Conservation (phyloP, 2,888 invertebrate species). For the Lithodes maja region DNA sequence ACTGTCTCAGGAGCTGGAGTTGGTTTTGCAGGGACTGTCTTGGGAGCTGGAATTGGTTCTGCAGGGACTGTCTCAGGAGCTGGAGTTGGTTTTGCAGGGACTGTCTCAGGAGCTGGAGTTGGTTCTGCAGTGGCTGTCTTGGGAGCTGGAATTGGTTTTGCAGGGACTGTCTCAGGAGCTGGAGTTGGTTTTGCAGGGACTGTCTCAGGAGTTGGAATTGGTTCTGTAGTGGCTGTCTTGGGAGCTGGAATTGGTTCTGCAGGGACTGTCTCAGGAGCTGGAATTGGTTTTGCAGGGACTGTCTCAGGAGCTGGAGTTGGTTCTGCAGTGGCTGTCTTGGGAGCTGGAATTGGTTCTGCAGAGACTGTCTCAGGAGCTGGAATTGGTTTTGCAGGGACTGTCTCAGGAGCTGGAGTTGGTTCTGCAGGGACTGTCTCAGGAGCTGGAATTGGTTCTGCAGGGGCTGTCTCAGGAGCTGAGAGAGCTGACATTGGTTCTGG, state of each 20-base stretch:
- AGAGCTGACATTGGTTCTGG: background rate
- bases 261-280: background rate
- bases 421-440: background rate
- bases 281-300: background rate
- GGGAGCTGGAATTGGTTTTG: background rate
- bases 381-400: background rate
- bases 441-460: background rate
- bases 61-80: background rate
- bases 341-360: background rate
- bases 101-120: background rate
- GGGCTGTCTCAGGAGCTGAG: background rate
- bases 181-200: background rate
- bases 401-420: background rate
- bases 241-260: background rate
- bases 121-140: background rate
- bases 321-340: background rate
- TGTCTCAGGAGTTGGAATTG: constrained; percentile 3
- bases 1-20: background rate
- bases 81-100: background rate
- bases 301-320: background rate
- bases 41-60: background rate
- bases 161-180: background rate
- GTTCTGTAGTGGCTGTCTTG: background rate
- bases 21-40: background rate
- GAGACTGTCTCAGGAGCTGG: background rate